Base-by-base conservation (phyloP, 1,140 invertebrate species). In the Aleiodes sp. region DNA sequence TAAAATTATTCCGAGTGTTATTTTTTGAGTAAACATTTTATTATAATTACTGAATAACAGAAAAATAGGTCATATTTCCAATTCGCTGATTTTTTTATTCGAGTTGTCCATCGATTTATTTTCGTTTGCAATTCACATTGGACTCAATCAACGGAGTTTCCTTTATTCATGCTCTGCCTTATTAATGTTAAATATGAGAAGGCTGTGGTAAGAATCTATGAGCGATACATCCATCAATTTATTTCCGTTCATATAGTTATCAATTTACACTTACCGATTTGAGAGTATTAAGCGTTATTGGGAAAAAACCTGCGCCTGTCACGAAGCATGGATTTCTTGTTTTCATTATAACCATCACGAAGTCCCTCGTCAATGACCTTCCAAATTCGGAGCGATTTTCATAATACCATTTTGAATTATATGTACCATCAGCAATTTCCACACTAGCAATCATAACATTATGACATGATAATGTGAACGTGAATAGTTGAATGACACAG, bases 401-500 rank as follows among this genome's bases (percentile, higher is more conserved):
- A 28, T 28, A 10, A 59, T 71, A 71, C 70, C 70, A 71, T 52
- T 29, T 24, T 31, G 46, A 31, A n/a, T 59, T 52, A 64, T 63
- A 71, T 39, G 37, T 37, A n/a, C 43, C 43, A 2, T 4, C 10
- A 12, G 24, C 10, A 33, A 71, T 28, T 7, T 28, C 7, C 12
- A 14, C 9, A 33, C 70, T 71, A 7, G 31, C 24, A 29, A 33
- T 29, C 2, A 41, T 43, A 9, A 71, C 26, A 59, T 68, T 52
- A 31, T 71, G 29, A 10, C 65, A 62, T 1, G 60, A 63, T 1
- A 31, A 10, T 57, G 41, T 63, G 14, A 67, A 31, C 12, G 33
- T 63, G 19, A 71, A 63, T 16, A 71, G 16, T 41, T 67, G 70
- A 12, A 52, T 7, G 29, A 71, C 4, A 39, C 60, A 26, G 29